A percentile compares a stretch with the other conserved stretches of the same genome.
These are phyloP conservation scores for Corythaixoides concolor DNA, from an alignment of 2,113 vertebrate species.

Conservation along the genomic window DNA sequence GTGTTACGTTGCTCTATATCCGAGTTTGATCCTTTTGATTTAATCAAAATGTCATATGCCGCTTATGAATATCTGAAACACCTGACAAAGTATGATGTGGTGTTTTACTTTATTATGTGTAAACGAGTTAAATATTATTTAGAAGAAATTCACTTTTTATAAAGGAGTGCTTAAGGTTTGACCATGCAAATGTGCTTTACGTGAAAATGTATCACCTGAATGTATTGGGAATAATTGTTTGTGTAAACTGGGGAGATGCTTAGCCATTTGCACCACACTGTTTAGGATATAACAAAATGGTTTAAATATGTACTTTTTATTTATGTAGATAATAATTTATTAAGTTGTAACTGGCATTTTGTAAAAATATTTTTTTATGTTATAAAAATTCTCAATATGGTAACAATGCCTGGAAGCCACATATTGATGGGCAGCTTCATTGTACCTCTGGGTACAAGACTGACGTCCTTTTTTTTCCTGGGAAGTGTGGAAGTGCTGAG, in stretches of 20 bases:
- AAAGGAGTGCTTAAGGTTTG: neutral
- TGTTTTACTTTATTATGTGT: neutral
- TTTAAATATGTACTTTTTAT: neutral
- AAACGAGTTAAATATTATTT: neutral
- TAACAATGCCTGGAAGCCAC: neutral
- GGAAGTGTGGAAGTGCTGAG: neutral
- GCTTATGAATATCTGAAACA: neutral
- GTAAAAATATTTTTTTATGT: neutral
- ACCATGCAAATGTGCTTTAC: neutral
- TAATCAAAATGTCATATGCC: neutral
- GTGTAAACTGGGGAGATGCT: neutral
- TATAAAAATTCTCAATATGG: neutral
- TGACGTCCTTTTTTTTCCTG: neutral
- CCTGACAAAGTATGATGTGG: neutral
- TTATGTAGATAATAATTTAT: too few species aligned
- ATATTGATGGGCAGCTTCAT: neutral
- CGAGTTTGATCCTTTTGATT: neutral
- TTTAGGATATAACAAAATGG: neutral
- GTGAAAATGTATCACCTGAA: neutral
- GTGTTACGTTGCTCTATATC: rapidly evolving
- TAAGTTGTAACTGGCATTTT: neutral
- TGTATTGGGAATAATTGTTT: neutral
- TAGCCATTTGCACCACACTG: neutral
- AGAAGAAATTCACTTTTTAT: rapidly evolving
- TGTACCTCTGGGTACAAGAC: neutral